A percentile compares a stretch with the other conserved stretches of the same genome.
These are phyloP conservation scores for Eupithecia vulgata DNA, from an alignment of 2,888 invertebrate species.

Conservation along the genomic window DNA sequence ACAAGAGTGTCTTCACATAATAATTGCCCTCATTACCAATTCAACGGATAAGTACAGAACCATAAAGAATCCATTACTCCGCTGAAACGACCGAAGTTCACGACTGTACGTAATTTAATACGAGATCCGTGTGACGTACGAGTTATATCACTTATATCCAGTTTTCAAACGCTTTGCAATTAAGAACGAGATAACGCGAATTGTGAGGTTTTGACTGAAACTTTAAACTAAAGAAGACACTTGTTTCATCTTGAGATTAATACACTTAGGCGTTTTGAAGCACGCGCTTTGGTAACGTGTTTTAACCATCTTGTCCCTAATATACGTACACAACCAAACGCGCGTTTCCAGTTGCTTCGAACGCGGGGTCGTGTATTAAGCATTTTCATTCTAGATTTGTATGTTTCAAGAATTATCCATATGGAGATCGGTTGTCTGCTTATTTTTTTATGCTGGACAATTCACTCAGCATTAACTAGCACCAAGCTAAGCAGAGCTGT, in stretches of 20 bases:
- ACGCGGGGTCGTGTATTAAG: too few relatives aligned
- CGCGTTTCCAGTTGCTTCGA: neutral
- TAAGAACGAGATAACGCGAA: neutral
- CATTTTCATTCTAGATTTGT: too few relatives aligned
- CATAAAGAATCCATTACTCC: conserved; percentile 39
- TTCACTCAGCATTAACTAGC: too few relatives aligned
- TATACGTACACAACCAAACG: neutral
- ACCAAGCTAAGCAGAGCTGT: too few relatives aligned
- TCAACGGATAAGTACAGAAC: conserved; percentile 24
- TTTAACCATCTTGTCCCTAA: neutral
- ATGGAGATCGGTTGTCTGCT: too few relatives aligned
- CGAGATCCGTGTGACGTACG: conserved; percentile 31
- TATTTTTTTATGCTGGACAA: too few relatives aligned
- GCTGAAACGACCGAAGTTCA: conserved; percentile 31
- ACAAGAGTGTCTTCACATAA: conserved; percentile 18
- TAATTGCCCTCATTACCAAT: conserved; percentile 18
- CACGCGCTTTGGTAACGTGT: neutral
- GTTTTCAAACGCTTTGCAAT: neutral
- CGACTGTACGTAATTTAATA: conserved; percentile 36
- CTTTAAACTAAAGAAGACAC: neutral
- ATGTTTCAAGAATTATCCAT: too few relatives aligned
- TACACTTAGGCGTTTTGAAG: neutral
- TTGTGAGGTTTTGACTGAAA: neutral
- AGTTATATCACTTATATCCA: neutral
- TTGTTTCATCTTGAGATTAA: neutral